Evolutionary conservation across 2,888 invertebrate genomes (phyloP), one percentile per base, ranked within the genome.

Genomic region (Abscondita cerata): DNA sequence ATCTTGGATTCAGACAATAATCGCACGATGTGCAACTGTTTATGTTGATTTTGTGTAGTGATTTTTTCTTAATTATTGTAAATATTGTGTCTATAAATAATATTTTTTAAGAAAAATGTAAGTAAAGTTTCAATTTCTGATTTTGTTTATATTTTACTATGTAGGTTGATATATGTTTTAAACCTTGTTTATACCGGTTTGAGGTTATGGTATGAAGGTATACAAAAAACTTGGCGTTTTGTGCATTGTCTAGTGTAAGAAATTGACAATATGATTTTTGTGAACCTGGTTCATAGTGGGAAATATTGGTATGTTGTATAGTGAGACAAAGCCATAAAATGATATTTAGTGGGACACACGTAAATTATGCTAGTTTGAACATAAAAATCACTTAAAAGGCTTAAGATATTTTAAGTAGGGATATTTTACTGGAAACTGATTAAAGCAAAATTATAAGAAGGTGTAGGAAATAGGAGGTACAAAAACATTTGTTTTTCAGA

Each of bases 321-420:
- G 36, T 36, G 36, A 12, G 36, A 36, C 36, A 36, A 36, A n/a
- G 36, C 36, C 11, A 36, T 36, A 36, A 36, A 36, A 36, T 36
- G 36, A 12, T 36, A 5, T 36, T 36, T 36, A 36, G 11, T 36
- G 36, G 36, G 11, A 36, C 3, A 36, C 36, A 36, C 36, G n/a
- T 36, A 36, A 36, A 36, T 36, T 36, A 36, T 36, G 36, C 36
- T 36, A 36, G 36, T 36, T n/a, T 36, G 36, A 36, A 36, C 36
- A 36, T 36, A 36, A 12, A 9, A 36, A n/a, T 36, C 36, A 5
- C 36, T 36, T 36, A 36, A 36, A 36, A 36, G 36, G 36, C 36
- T 36, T 36, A 36, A n/a, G 36, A 36, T 36, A 36, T 36, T 36
- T 11, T 11, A 9, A 36, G 11, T n/a, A n/a, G n/a, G n/a, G n/a